A percentile compares a stretch with the other conserved stretches of the same genome.
These are phyloP conservation scores for Mareca strepera DNA, from an alignment of 2,797 vertebrate genomes.

Conservation along the genomic window DNA sequence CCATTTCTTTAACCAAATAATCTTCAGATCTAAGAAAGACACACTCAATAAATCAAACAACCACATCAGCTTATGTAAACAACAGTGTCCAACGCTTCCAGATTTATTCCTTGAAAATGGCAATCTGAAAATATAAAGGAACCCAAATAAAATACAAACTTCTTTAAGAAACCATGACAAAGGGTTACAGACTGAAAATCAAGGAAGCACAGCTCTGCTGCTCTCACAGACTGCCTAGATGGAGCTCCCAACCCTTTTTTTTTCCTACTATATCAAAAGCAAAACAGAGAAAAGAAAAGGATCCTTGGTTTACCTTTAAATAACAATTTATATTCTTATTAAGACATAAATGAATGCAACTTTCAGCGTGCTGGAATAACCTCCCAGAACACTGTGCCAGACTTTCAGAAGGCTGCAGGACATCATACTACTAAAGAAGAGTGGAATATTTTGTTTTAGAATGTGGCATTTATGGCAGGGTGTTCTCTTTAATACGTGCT, in stretches of 20 bases:
- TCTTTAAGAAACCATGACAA: neutral
- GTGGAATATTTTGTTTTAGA: neutral
- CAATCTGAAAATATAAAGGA: conserved; percentile 30
- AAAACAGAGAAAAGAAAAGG: neutral
- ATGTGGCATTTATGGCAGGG: neutral
- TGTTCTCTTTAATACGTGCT: neutral
- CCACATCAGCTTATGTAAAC: conserved; percentile 35
- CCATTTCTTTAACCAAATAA: neutral
- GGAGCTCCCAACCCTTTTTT: neutral
- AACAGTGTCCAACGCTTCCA: neutral
- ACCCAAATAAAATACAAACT: conserved; percentile 5
- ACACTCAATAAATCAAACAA: conserved; percentile 19
- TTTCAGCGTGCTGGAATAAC: neutral
- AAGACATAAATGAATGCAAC: neutral
- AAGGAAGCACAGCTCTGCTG: neutral
- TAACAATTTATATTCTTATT: neutral
- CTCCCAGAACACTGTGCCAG: neutral
- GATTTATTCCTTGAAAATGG: conserved; percentile 12
- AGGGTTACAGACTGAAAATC: neutral
- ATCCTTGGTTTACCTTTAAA: neutral
- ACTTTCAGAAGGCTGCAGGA: neutral
- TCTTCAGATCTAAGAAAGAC: conserved; percentile 26
- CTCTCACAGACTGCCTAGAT: neutral
- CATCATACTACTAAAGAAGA: neutral
- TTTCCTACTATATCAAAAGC: neutral